Evolutionary conservation across 2,113 vertebrate genomes (phyloP).

Genomic region (Calyptomena viridis): DNA sequence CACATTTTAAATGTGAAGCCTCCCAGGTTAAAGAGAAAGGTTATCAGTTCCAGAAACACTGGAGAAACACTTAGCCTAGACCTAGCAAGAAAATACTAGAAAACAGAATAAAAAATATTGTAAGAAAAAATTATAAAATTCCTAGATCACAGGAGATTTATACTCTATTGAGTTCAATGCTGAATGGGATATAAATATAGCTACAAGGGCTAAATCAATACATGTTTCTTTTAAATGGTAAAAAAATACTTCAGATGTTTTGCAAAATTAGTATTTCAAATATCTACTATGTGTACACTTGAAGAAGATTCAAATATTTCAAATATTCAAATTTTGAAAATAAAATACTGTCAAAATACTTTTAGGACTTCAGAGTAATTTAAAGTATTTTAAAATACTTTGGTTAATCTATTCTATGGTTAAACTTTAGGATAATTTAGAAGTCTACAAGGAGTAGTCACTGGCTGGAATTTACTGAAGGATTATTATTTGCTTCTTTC

Average conservation of each 20-base stretch:
- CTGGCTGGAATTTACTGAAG: background rate
- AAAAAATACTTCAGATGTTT: background rate
- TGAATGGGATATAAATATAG: background rate
- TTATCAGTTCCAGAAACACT: background rate
- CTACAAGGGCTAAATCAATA: background rate
- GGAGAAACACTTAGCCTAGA: background rate
- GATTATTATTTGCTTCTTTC: background rate
- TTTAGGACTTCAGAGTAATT: background rate
- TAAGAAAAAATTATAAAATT: background rate
- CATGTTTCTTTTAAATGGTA: background rate
- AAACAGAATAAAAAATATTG: fast-evolving
- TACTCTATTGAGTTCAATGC: background rate
- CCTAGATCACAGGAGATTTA: background rate
- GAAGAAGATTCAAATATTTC: background rate
- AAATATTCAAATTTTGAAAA: background rate
- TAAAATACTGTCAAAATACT: background rate
- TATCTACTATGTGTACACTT: background rate
- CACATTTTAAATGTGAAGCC: background rate
- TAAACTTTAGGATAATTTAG: background rate
- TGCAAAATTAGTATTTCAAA: background rate
- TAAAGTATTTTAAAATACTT: background rate
- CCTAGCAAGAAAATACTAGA: background rate
- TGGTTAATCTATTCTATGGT: background rate
- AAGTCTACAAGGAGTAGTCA: background rate
- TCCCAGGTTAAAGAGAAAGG: background rate